phyloP scores from a whole-genome alignment of 2,888 invertebrate genomes.

The Sisyra terminalis region DNA sequence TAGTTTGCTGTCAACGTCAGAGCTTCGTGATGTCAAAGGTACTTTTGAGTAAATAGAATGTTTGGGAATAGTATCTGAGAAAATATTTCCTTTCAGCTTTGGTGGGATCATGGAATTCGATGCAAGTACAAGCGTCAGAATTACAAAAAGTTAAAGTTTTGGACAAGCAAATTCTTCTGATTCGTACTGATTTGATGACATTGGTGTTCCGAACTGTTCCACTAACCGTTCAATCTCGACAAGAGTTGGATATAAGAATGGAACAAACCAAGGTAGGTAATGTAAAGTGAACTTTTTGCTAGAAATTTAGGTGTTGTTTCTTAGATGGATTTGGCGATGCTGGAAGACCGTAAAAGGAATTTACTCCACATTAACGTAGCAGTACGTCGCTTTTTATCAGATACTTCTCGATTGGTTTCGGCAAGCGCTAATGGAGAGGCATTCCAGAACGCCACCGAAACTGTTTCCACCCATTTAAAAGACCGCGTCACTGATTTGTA shows the following conservation, averaged over 20 bases:
- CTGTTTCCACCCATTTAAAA: slow-evolving; percentile 35
- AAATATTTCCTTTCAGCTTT: slow-evolving; percentile 24
- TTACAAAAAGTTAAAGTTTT: slow-evolving; percentile 25
- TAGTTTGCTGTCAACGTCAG: slow-evolving; percentile 33
- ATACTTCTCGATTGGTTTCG: slow-evolving; percentile 33
- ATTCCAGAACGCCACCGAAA: slow-evolving; percentile 10
- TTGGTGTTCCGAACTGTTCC: slow-evolving; percentile 17
- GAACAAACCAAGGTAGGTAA: slow-evolving; percentile 6
- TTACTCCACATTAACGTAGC: slow-evolving; percentile 39
- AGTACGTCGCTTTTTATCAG: slow-evolving; percentile 37
- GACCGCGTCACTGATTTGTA: slow-evolving; percentile 48
- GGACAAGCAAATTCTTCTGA: slow-evolving; percentile 22
- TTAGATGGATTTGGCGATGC: slow-evolving; percentile 40
- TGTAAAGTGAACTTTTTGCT: not conserved
- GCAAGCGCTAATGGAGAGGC: slow-evolving; percentile 15
- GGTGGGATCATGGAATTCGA: slow-evolving; percentile 30
- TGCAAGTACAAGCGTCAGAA: slow-evolving; percentile 25
- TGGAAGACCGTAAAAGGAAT: slow-evolving; percentile 37
- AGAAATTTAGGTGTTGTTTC: slow-evolving; percentile 25
- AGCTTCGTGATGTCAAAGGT: slow-evolving; percentile 45
- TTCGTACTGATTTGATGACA: slow-evolving; percentile 23
- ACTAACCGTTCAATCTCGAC: slow-evolving; percentile 10
- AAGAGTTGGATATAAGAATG: slow-evolving; percentile 3
- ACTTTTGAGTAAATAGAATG: not conserved
- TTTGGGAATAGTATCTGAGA: not conserved